Evolutionary conservation across 2,113 vertebrate genomes (phyloP).

Genomic region (Labeo rohita): DNA sequence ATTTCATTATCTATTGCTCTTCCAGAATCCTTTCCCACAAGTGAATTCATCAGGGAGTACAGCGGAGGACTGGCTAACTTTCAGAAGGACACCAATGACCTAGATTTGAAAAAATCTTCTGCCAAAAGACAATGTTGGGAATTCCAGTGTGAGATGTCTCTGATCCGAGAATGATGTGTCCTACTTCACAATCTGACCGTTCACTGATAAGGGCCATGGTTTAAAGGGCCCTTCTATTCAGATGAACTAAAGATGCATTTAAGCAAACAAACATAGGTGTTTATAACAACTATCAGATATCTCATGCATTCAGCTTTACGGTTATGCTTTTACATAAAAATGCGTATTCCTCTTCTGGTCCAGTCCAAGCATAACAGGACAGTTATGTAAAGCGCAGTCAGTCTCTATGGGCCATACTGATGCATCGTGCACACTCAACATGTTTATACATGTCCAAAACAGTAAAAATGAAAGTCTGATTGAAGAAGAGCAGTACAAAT

Average conservation of each 20-base stretch:
- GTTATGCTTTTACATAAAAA: background rate
- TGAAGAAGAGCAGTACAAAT: background rate
- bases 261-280: background rate
- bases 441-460: constrained; percentile 42
- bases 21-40: constrained; percentile 17
- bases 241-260: background rate
- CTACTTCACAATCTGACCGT: background rate
- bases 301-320: background rate
- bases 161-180: constrained; percentile 18
- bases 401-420: background rate
- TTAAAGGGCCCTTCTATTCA: background rate
- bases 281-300: background rate
- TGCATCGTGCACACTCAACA: constrained; percentile 38
- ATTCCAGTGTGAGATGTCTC: constrained; percentile 29
- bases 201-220: background rate
- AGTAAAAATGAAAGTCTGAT: background rate
- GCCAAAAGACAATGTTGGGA: constrained; percentile 35
- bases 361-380: background rate
- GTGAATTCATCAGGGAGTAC: background rate
- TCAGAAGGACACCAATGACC: constrained; percentile 41
- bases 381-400: background rate
- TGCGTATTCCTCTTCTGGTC: background rate
- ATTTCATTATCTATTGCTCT: constrained; percentile 23
- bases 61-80: background rate
- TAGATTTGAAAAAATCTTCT: constrained; percentile 33